Evolutionary conservation across 2,888 invertebrate genomes (phyloP).

Genomic region (Metopia argyrocephala): DNA sequence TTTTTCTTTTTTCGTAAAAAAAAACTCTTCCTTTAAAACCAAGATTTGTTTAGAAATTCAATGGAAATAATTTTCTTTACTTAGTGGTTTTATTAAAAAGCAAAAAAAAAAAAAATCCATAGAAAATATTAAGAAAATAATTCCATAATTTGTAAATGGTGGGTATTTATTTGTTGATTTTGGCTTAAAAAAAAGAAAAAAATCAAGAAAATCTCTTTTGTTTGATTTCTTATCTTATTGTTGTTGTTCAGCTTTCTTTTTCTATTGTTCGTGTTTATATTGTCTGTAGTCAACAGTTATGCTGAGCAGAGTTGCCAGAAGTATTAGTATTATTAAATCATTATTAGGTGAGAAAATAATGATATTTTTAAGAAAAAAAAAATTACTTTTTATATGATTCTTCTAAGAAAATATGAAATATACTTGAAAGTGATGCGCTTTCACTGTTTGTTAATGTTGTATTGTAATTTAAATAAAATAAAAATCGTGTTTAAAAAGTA

Average conservation of each 20-base stretch:
- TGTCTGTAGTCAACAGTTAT: background rate
- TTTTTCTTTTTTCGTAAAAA: background rate
- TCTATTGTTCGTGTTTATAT: background rate
- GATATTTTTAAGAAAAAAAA: too few species aligned
- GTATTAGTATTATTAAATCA: background rate
- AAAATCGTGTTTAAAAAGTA: too few species aligned
- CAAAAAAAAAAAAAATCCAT: background rate
- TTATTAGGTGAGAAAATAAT: background rate
- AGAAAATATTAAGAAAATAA: background rate
- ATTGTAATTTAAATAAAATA: too few species aligned
- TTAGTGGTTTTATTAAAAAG: background rate
- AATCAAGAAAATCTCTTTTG: background rate
- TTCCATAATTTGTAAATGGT: constrained; percentile 54
- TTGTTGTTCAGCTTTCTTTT: too few species aligned
- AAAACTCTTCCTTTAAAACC: constrained; percentile 27
- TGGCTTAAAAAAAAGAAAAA: constrained; percentile 18
- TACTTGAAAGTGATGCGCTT: too few species aligned
- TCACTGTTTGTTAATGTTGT: too few species aligned
- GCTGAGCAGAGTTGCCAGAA: too few species aligned
- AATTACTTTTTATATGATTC: too few species aligned
- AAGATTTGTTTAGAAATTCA: constrained; percentile 48
- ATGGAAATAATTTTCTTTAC: constrained; percentile 47
- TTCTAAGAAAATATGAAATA: too few species aligned
- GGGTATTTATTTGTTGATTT: constrained; percentile 53
- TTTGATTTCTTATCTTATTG: constrained; percentile 5